Conservation (phyloP, 2,888 invertebrate genomes). For the Pheosia tremula region DNA sequence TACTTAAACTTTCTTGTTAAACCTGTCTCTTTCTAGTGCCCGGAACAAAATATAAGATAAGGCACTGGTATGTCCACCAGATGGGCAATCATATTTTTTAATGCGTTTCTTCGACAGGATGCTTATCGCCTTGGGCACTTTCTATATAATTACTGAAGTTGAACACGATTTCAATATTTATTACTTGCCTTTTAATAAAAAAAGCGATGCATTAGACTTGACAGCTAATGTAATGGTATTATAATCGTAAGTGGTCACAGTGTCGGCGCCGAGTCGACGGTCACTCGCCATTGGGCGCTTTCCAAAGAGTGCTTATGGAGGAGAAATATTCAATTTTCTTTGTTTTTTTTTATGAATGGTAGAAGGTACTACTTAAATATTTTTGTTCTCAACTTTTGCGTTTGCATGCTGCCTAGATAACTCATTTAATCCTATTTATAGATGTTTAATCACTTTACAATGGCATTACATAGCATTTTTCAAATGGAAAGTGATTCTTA, state of each 20-base stretch:
- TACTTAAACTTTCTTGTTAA: constrained; percentile 1
- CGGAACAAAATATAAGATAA: neutral
- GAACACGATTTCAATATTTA: neutral
- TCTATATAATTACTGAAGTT: no score
- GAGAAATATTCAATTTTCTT: neutral
- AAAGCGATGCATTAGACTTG: no score
- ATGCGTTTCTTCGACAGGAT: constrained; percentile 16
- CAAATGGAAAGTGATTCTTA: no score
- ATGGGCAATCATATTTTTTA: neutral
- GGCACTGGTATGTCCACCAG: neutral
- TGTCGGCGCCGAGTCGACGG: neutral
- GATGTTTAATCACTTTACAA: no score
- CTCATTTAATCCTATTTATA: no score
- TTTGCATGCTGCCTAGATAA: no score
- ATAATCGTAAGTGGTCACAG: neutral
- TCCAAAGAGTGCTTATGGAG: neutral
- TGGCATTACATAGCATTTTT: no score
- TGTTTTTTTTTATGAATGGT: neutral
- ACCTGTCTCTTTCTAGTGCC: neutral
- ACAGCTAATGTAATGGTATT: no score
- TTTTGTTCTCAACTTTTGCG: no score
- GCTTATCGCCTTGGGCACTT: neutral
- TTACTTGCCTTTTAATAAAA: no score
- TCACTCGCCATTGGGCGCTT: neutral
- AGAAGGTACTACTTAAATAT: neutral